Conservation (phyloP, 2,113 vertebrate genomes). For the Dicentrarchus labrax region DNA sequence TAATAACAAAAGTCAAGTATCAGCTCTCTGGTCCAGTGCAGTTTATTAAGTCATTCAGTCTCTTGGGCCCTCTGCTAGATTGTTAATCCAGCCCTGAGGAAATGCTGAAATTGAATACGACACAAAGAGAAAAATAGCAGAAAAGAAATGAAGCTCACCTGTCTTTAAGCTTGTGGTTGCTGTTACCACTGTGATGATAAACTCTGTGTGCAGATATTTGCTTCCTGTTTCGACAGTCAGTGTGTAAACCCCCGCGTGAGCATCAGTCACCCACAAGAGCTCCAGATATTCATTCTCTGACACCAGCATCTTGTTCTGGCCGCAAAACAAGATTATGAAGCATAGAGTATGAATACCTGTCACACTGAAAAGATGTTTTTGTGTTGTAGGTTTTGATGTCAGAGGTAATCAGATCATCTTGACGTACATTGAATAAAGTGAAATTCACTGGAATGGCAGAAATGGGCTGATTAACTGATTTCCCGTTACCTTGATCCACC, state of each 20-base stretch:
- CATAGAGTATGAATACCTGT: background rate
- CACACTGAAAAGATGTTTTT: background rate
- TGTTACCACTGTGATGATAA: conserved; percentile 63
- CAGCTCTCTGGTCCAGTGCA: conserved; percentile 55
- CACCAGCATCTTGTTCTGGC: conserved; percentile 59
- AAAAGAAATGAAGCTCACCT: conserved; percentile 57
- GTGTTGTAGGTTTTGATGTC: background rate
- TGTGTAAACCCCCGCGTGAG: conserved; percentile 70
- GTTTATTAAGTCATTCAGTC: conserved; percentile 62
- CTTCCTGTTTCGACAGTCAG: conserved; percentile 60
- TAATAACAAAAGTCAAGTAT: conserved; percentile 71
- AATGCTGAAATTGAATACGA: conserved; percentile 49
- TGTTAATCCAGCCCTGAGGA: conserved; percentile 65
- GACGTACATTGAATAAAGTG: background rate
- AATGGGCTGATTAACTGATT: background rate
- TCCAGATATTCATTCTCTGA: conserved; percentile 60
- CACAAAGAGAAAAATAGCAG: conserved; percentile 27
- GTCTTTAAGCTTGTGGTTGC: conserved; percentile 41
- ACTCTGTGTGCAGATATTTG: conserved; percentile 36
- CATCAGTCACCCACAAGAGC: conserved; percentile 59
- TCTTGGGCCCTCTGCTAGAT: conserved; percentile 44
- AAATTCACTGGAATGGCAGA: background rate
- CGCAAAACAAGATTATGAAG: conserved; percentile 36
- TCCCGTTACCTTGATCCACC: conserved; percentile 78
- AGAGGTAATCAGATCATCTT: conserved; percentile 11